Base-by-base conservation (phyloP, 2,113 vertebrate species). In the Silurus asotus region DNA sequence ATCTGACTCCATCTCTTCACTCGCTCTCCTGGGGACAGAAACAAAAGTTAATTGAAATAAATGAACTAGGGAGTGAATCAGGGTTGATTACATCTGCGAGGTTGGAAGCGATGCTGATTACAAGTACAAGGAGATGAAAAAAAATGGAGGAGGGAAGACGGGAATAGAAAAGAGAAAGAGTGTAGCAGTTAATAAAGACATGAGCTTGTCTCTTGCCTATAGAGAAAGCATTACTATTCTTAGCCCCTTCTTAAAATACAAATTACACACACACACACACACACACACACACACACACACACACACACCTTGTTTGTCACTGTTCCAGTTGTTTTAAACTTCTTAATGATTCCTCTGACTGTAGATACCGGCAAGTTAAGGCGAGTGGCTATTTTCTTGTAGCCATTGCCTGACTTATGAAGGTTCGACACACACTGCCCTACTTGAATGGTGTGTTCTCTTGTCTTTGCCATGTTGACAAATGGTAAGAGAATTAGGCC, bases 31-130 rank as follows among this genome's bases (percentile, higher is more conserved):
- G 90, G 91, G 90, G 88, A 88, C 84, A 84, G 84, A 93, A 94
- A 92, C 87, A 89, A 88, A 86, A 55, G 85, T 91, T 93, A 94
- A 94, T 93, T 94, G 92, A 94, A 94, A 94, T 90, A 92, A 93
- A 93, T 93, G 87, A 92, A 93, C 88, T 92, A n/a, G 88, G 84
- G 88, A 92, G 86, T 72, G 88, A 91, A 93, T 91, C 87, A 88
- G 88, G 87, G 91, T 91, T 92, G 90, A 94, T 93, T 90, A 89
- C 89, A 93, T 91, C 55, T 37, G 89, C 82, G 86, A 88, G 87
- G 90, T 85, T 77, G 87, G 89, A 89, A 87, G 89, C 79, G 88
- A 92, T 90, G 89, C 84, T 92, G 91, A 93, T 91, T 93, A 88
- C 81, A 83, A 79, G 88, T 85, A 91, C 90, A 89, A 86, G 81